phyloP scores from a whole-genome alignment of 2,797 vertebrate species.

The Syndactyla subalaris region DNA sequence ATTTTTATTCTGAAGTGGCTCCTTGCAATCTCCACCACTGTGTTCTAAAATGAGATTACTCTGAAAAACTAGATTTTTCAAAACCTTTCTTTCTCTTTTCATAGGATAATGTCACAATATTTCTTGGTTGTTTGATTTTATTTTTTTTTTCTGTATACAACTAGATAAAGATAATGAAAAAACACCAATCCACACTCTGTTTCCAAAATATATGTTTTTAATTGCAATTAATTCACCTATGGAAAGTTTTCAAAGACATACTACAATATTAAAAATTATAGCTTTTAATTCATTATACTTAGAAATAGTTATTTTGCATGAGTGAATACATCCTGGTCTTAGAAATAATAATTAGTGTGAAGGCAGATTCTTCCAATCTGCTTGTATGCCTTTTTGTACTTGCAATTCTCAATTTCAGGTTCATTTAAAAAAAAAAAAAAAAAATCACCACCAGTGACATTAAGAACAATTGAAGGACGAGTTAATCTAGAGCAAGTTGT shows the following conservation, averaged over 20 bases:
- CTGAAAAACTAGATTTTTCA: background rate
- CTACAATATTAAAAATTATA: background rate
- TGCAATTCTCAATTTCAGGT: background rate
- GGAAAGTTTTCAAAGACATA: background rate
- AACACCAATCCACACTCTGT: background rate
- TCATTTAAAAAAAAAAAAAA: background rate
- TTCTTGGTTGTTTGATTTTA: background rate
- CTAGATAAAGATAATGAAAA: background rate
- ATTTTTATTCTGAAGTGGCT: background rate
- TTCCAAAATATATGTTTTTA: background rate
- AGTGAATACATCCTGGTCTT: background rate
- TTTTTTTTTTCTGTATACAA: background rate
- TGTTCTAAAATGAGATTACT: background rate
- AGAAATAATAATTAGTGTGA: background rate
- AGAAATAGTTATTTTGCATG: background rate
- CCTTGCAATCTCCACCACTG: background rate
- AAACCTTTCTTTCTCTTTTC: background rate
- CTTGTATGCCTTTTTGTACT: background rate
- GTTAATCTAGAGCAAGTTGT: background rate
- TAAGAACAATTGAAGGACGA: background rate
- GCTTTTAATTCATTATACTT: background rate
- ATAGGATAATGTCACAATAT: background rate
- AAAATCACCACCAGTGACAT: background rate
- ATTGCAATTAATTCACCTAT: background rate
- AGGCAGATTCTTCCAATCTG: background rate